These are phyloP conservation scores for Spodoptera frugiperda DNA, from an alignment of 1,140 invertebrate genomes.

Conservation along the genomic window DNA sequence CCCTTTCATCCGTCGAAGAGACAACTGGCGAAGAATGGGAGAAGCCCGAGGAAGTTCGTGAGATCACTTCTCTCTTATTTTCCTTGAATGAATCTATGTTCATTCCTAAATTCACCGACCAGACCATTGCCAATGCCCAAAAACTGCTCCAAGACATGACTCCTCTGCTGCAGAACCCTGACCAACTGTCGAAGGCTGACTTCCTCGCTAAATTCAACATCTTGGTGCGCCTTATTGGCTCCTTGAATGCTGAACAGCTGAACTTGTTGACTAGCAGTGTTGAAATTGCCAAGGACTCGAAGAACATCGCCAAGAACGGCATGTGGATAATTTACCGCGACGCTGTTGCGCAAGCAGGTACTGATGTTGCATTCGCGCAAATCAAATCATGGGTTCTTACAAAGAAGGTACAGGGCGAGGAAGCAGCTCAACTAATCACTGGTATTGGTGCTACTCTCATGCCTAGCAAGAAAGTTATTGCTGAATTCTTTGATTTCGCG, in stretches of 20 bases:
- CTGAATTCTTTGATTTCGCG: conserved; percentile 86
- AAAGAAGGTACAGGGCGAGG: conserved; percentile 83
- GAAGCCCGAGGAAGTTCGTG: conserved; percentile 67
- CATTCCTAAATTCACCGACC: neutral
- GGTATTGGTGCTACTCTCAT: conserved; percentile 85
- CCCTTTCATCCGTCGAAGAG: conserved; percentile 76
- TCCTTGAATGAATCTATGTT: conserved; percentile 68
- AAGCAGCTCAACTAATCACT: conserved; percentile 87
- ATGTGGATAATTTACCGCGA: conserved; percentile 88
- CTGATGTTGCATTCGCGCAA: conserved; percentile 87
- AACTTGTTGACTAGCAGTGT: conserved; percentile 72
- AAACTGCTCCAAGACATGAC: conserved; percentile 87
- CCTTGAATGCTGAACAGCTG: conserved; percentile 87
- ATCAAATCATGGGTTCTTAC: conserved; percentile 88
- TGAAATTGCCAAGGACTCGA: conserved; percentile 78
- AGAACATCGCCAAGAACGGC: conserved; percentile 70
- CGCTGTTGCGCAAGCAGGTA: conserved; percentile 88
- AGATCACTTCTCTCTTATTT: conserved; percentile 87
- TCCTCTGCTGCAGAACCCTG: conserved; percentile 86
- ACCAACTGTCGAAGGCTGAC: conserved; percentile 85
- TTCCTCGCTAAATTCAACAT: conserved; percentile 88
- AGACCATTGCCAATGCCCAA: conserved; percentile 62
- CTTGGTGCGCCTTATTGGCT: conserved; percentile 85
- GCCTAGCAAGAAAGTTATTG: conserved; percentile 88
- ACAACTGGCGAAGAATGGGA: conserved; percentile 65